A percentile compares a stretch with the other conserved stretches of the same genome.
These are phyloP conservation scores for Eupristina koningsbergeri DNA, from an alignment of 1,140 invertebrate species.

Conservation along the genomic window DNA sequence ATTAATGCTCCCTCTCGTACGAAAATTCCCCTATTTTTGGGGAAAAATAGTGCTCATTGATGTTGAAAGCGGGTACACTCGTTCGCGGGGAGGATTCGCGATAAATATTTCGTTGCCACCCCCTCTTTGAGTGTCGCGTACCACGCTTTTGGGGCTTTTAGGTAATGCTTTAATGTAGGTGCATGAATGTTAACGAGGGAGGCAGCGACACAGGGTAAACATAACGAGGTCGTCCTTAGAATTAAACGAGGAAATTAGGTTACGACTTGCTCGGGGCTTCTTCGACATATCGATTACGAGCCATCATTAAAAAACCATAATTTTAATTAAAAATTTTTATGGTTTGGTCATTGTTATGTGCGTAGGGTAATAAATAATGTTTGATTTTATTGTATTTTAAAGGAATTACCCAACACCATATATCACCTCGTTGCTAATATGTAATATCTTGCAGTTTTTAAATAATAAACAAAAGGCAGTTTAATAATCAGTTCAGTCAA, in stretches of 20 bases:
- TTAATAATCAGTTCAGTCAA: background rate
- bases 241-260: no score
- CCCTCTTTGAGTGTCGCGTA: background rate
- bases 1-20: conserved; percentile 19
- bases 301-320: background rate
- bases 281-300: background rate
- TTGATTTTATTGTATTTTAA: no score
- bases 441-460: no score
- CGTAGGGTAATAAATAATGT: no score
- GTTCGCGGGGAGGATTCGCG: background rate
- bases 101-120: background rate
- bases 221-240: background rate
- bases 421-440: no score
- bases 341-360: background rate
- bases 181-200: background rate
- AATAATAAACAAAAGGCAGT: background rate
- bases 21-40: background rate
- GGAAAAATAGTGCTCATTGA: background rate
- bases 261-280: no score
- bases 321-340: background rate
- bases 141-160: background rate
- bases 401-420: no score
- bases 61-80: background rate
- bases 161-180: background rate
- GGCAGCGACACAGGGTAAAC: background rate